phyloP scores from a whole-genome alignment of 2,797 vertebrate genomes.

The Xerus rutilus region DNA sequence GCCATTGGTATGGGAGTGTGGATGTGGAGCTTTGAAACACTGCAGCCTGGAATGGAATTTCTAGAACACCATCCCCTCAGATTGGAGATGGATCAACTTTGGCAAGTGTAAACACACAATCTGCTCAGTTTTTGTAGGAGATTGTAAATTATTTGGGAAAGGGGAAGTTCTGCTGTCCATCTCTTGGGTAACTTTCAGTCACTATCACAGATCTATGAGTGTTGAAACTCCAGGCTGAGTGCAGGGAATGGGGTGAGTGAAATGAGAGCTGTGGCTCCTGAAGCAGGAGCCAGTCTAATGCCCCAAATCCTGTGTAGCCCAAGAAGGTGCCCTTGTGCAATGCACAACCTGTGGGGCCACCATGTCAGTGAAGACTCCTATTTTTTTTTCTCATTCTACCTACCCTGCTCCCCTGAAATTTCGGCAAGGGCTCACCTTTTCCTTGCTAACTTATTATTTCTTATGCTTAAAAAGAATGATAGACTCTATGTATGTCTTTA shows the following conservation, averaged over 20 bases:
- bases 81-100: neutral
- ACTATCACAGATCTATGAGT: neutral
- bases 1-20: neutral
- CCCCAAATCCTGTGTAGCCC: neutral
- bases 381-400: neutral
- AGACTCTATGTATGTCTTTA: neutral
- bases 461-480: conserved; percentile 21
- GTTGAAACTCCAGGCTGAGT: neutral
- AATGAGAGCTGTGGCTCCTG: neutral
- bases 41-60: conserved; percentile 12
- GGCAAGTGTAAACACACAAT: neutral
- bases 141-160: conserved; percentile 51
- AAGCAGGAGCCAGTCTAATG: neutral
- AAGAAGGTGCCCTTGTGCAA: neutral
- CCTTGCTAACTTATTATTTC: neutral
- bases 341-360: neutral
- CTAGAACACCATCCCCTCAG: neutral
- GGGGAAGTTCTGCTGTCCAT: neutral
- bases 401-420: neutral
- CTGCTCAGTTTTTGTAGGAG: neutral
- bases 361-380: neutral
- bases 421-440: neutral
- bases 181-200: neutral
- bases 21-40: conserved; percentile 24
- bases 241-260: neutral